phyloP scores from a whole-genome alignment of 2,113 vertebrate genomes.

The Bucco capensis region DNA sequence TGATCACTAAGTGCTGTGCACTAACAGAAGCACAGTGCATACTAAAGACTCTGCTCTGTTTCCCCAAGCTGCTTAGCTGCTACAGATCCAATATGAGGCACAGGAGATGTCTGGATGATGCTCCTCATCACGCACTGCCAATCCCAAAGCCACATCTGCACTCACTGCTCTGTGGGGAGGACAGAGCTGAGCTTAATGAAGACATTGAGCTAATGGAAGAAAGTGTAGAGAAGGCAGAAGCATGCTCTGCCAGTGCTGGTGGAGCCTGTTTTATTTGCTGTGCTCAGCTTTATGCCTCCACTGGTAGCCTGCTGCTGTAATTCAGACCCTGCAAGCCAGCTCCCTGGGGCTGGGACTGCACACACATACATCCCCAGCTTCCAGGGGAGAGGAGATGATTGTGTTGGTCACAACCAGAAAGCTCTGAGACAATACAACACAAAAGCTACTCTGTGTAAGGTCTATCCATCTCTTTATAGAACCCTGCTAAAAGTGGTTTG shows the following conservation, averaged over 20 bases:
- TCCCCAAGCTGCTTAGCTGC: not conserved
- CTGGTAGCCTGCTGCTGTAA: not conserved
- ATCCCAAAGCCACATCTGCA: not conserved
- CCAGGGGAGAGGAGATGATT: not conserved
- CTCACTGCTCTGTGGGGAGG: not conserved
- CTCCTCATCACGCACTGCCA: not conserved
- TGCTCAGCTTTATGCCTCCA: not conserved
- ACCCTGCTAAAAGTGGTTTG: not conserved
- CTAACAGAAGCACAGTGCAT: not conserved
- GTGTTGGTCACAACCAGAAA: not conserved
- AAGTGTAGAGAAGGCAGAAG: not conserved
- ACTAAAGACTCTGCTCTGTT: not conserved
- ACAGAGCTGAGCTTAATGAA: not conserved
- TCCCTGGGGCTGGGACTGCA: not conserved
- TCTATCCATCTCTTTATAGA: not conserved
- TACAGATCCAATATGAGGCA: not conserved
- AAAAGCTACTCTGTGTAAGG: not conserved
- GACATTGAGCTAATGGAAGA: not conserved
- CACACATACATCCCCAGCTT: not conserved
- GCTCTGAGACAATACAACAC: not conserved
- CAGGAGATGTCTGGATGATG: not conserved
- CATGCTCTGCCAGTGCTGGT: not conserved
- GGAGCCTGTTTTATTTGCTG: not conserved
- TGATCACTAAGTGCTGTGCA: conserved; percentile 25
- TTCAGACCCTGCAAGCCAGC: not conserved